These are phyloP conservation scores for Triplophysa rosa DNA, from an alignment of 2,113 vertebrate species.

Conservation along the genomic window DNA sequence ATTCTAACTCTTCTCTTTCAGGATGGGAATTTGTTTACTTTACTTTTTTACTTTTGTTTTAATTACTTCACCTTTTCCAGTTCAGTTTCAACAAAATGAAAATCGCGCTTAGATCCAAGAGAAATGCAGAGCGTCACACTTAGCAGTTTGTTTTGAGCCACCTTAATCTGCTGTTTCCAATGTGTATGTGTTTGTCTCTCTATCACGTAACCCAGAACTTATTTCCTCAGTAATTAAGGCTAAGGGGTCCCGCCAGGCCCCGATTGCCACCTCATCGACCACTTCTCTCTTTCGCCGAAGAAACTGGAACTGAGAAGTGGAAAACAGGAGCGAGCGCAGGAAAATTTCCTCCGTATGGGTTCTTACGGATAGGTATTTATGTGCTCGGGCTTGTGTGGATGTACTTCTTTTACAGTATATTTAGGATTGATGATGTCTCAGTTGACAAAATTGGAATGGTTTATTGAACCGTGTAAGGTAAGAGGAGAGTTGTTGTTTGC, in stretches of 20 bases:
- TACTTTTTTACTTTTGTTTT: not conserved
- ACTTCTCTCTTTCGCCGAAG: conserved; percentile 94
- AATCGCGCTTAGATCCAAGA: not conserved
- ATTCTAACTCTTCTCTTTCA: conserved; percentile 42
- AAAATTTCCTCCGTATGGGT: conserved; percentile 98
- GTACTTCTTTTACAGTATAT: conserved; percentile 92
- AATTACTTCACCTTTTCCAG: not conserved
- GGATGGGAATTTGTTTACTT: conserved; percentile 6
- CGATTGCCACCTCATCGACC: conserved; percentile 89
- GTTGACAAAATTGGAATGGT: conserved; percentile 75
- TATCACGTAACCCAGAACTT: conserved; percentile 97
- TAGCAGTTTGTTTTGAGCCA: conserved; percentile 71
- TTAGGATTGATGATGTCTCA: conserved; percentile 77
- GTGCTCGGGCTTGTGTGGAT: conserved; percentile 99
- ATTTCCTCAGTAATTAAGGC: conserved; percentile 97
- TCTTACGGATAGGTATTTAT: conserved; percentile 99
- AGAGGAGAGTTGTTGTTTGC: conserved; percentile 78
- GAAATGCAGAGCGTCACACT: not conserved
- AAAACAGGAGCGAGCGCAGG: conserved; percentile 97
- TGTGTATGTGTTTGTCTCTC: conserved; percentile 95
- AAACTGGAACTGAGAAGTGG: conserved; percentile 92
- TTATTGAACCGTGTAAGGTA: conserved; percentile 92
- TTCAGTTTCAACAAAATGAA: not conserved
- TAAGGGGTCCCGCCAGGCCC: conserved; percentile 95
- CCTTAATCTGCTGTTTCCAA: conserved; percentile 90